Percentiles rank a stretch among this genome's conserved stretches.
phyloP scores from a whole-genome alignment of 2,797 vertebrate genomes.

The Babyrousa celebensis region DNA sequence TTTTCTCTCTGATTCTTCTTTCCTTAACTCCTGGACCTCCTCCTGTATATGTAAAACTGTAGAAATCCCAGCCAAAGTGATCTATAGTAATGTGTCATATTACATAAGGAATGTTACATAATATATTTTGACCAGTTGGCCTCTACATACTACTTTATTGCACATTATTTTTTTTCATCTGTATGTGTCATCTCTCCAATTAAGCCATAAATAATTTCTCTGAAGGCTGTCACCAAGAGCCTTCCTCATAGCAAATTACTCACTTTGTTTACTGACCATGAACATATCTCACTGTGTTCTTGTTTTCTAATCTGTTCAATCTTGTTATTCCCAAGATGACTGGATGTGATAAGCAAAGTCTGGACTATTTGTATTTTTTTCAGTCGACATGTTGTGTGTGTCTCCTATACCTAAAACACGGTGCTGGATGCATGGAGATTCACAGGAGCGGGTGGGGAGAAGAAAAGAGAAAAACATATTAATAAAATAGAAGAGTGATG shows the following conservation, averaged over 20 bases:
- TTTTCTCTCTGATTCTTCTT: background rate
- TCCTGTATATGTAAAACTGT: background rate
- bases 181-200: background rate
- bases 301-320: slow-evolving; percentile 11
- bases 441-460: background rate
- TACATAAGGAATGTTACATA: background rate
- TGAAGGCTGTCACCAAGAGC: background rate
- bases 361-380: background rate
- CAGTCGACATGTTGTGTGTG: background rate
- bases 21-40: background rate
- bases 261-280: slow-evolving; percentile 13
- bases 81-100: background rate
- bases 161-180: background rate
- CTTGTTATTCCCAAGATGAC: background rate
- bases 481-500: background rate
- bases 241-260: slow-evolving; percentile 35
- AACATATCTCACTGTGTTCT: background rate
- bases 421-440: background rate
- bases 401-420: background rate
- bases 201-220: slow-evolving; percentile 6
- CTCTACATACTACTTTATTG: background rate
- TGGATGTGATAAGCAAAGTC: background rate
- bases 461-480: slow-evolving; percentile 1
- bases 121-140: background rate
- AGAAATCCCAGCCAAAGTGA: slow-evolving; percentile 21